Evolutionary conservation across 2,797 vertebrate species (phyloP).

Genomic region (Rousettus madagascariensis): DNA sequence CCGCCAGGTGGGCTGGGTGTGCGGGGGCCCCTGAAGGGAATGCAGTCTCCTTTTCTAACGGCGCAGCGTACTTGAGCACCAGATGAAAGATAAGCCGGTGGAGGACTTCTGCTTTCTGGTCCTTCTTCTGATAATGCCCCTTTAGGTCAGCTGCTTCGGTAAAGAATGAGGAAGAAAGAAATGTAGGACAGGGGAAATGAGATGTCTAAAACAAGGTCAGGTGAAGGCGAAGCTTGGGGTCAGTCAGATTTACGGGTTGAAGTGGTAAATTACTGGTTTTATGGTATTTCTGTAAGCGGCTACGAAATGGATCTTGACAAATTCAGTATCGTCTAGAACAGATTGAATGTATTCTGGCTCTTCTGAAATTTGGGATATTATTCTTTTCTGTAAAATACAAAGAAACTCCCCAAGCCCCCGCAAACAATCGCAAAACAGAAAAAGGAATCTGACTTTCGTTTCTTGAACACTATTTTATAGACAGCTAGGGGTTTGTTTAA

Average conservation of each 20-base stretch:
- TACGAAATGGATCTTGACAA: conserved; percentile 75
- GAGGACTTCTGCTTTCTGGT: conserved; percentile 28
- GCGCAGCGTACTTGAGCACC: background rate
- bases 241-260: conserved; percentile 75
- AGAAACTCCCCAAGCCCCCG: no score
- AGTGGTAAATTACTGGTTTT: conserved; percentile 79
- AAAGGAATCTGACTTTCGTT: conserved; percentile 29
- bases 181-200: conserved; percentile 63
- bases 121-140: conserved; percentile 6
- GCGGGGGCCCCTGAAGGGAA: background rate
- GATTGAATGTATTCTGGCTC: conserved; percentile 64
- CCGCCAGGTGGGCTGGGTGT: background rate
- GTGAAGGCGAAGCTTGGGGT: conserved; percentile 77
- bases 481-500: conserved; percentile 5
- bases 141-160: conserved; percentile 60
- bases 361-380: conserved; percentile 57
- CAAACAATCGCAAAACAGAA: background rate
- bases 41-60: background rate
- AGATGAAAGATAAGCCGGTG: background rate
- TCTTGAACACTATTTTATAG: conserved; percentile 28
- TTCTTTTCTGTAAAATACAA: conserved; percentile 23
- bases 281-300: conserved; percentile 72
- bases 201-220: conserved; percentile 78
- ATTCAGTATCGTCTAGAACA: conserved; percentile 69
- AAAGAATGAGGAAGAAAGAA: conserved; percentile 54